Evolutionary conservation across 2,888 invertebrate genomes (phyloP), one percentile per base, ranked within the genome.

Genomic region (Sinelater perroti): DNA sequence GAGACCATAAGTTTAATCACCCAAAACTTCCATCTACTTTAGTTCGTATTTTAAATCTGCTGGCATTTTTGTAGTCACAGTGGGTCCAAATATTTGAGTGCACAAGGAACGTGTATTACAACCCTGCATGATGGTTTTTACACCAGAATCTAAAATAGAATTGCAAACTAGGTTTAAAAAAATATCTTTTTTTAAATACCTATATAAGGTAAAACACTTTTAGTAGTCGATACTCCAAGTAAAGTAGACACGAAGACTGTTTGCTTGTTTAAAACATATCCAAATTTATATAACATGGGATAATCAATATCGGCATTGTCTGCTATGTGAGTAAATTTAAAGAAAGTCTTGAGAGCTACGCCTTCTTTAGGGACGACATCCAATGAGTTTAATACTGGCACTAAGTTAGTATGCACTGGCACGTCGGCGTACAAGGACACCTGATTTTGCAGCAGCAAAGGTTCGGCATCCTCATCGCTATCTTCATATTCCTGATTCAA

Each of bases 201-300:
- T 11, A 33, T 30, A 16, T 53, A 58, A 8, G 58, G 58, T 10
- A 58, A 44, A 2, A 54, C 28, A 4, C 36, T 44, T 17, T 42
- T 49, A 0, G 42, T 49, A 6, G 26, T 36, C 11, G 31, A 21
- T 7, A 28, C 30, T 1, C 30, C 58, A n/a, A 54, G n/a, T 3
- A 58, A 42, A 6, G 30, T 20, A n/a, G 35, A 24, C 1, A 49
- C n/a, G 38, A 49, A 49, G 10, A 58, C 44, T 1, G 35, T 28
- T 13, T 54, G 14, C 3, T 58, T 35, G 14, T 58, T 49, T 2
- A 53, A 28, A 17, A 47, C 28, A 26, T 54, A 54, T 18, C 58
- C 58, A 36, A 58, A 58, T 5, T 53, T 53, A 10, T 58, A 58
- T 26, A 58, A 11, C 10, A 49, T 13, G 1, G 49, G 53, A 4